Evolutionary conservation across 2,113 vertebrate species (phyloP), one percentile per base, ranked within the genome.

Genomic region (Eonycteris spelaea): DNA sequence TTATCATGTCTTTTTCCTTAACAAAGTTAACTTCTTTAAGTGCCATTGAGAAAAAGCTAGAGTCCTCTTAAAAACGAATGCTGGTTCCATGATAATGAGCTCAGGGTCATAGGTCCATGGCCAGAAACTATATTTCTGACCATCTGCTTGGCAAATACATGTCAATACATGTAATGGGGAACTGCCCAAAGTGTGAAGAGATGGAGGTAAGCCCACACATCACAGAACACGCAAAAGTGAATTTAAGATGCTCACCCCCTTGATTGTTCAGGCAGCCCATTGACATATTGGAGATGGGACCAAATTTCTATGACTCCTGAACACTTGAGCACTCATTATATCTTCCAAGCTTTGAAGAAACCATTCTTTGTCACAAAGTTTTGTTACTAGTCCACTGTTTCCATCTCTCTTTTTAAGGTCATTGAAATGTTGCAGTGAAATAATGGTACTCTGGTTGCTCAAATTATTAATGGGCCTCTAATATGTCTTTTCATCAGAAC

Each of bases 11-110:
- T 84, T 90, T 48, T 88, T 59, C 28, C 33, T 78, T 77, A 93
- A 78, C 51, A 86, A 90, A 30, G 11, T 53, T 83, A 94, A 87
- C 73, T 75, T 89, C 22, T 79, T 91, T 78, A 94, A 80, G 35
- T 78, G 24, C 18, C 61, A 73, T 71, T 59, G 13, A 93, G 67
- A 77, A 51, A 91, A 70, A 89, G 1, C 14, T 43, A 43, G 30
- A 2, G 7, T 67, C 15, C 15, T 90, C 38, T 59, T 57, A 55
- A 77, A 94, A 93, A 71, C 16, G 5, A 67, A 63, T 74, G 16
- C 11, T 35, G 30, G 87, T 53, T 86, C 59, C 30, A 45, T 14
- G 21, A 21, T 73, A 59, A 43, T 53, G 74, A 95, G 3, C 30
- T 38, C 6, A 22, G 73, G 24, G 30, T 45, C 53, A 7, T 28